phyloP scores from a whole-genome alignment of 2,113 vertebrate genomes.

The Callochromis pleurospilus region DNA sequence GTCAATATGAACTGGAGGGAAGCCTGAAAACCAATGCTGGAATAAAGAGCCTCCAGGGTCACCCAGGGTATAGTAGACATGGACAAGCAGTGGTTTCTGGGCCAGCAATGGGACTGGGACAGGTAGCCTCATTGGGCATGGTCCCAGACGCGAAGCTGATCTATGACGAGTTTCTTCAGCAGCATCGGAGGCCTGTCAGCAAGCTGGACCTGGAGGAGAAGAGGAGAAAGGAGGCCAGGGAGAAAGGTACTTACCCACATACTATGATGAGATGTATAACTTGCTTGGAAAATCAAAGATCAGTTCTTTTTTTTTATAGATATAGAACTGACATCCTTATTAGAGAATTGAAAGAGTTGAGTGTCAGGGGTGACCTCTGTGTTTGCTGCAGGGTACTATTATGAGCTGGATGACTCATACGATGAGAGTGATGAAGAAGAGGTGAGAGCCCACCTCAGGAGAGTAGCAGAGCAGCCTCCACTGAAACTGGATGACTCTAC shows the following conservation, averaged over 20 bases:
- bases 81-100: slow-evolving; percentile 13
- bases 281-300: neutral
- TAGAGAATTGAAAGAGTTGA: neutral
- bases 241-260: slow-evolving; percentile 79
- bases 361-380: neutral
- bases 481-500: slow-evolving; percentile 92
- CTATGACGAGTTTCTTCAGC: slow-evolving; percentile 90
- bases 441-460: slow-evolving; percentile 90
- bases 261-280: neutral
- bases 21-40: slow-evolving; percentile 36
- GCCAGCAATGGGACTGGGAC: slow-evolving; percentile 16
- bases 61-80: slow-evolving; percentile 44
- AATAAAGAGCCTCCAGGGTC: slow-evolving; percentile 63
- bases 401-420: slow-evolving; percentile 95
- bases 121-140: slow-evolving; percentile 9
- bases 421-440: slow-evolving; percentile 98
- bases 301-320: neutral
- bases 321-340: neutral
- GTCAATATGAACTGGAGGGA: slow-evolving; percentile 75
- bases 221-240: slow-evolving; percentile 84
- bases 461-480: slow-evolving; percentile 89
- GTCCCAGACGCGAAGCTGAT: slow-evolving; percentile 78
- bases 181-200: slow-evolving; percentile 88
- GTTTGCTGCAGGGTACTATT: slow-evolving; percentile 85
- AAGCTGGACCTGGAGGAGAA: slow-evolving; percentile 95